Evolutionary conservation across 2,113 vertebrate genomes (phyloP), one percentile per base, ranked within the genome.

Genomic region (Pachyramphus minor): DNA sequence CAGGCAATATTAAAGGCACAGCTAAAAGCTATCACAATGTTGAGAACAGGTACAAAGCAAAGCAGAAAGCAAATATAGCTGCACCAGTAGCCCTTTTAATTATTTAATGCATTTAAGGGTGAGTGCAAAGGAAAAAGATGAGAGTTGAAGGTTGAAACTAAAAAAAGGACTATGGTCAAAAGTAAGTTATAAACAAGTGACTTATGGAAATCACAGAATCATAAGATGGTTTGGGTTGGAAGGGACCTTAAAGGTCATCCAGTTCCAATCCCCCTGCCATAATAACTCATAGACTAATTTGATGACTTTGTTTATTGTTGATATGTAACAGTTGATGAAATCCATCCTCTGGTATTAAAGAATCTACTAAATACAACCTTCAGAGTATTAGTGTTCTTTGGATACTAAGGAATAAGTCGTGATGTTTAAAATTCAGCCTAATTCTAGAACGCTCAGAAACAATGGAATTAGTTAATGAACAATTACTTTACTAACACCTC

Each of bases 181-280:
- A 74, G 13, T 50, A 69, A 60, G 6, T 58, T 74, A 27, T 6
- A 74, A 84, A 69, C 9, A 42, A 75, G 16, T 0, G 1, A 75
- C 14, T 90, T 39, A 78, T 47, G 35, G 23, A 75, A 84, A 71
- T 64, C 39, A 4, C 13, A 37, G 27, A 89, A 73, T 66, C 44
- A 9, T 27, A 23, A 27, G 28, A 28, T 24, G 5, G 17, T 73
- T 37, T 37, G 41, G 4, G 22, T 44, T 64, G 6, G 27, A 73
- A 50, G 12, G 9, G 12, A 50, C 5, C 14, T 44, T 73, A 73
- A 58, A 58, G 5, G 6, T 64, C 6, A 23, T 37, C 14, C 58
- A 14, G 14, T 37, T 15, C 8, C 23, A 72, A 42, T 0, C 2
- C 1, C 3, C 6, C 35, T 66, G 14, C 27, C 18, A 11, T 10